These are phyloP conservation scores for Campoletis raptor DNA, from an alignment of 2,888 invertebrate genomes.

Conservation along the genomic window DNA sequence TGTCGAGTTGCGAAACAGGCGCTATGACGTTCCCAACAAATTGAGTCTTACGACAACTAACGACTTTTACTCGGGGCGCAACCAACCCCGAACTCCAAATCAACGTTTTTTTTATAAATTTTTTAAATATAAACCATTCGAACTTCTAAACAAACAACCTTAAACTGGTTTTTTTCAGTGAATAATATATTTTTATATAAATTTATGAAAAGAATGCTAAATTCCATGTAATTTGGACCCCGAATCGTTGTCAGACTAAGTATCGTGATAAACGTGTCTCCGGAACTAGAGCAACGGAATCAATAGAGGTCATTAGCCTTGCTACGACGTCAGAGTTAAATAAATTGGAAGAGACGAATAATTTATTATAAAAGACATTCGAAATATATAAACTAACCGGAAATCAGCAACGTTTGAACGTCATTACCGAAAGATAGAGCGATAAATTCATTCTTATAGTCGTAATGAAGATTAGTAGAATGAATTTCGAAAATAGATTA, in stretches of 20 bases:
- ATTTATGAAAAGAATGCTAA: neutral
- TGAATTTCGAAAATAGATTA: neutral
- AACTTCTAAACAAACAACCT: neutral
- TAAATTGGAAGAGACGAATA: neutral
- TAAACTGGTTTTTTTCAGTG: neutral
- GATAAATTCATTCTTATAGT: neutral
- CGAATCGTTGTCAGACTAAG: neutral
- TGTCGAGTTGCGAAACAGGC: conserved; percentile 19
- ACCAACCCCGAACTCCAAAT: neutral
- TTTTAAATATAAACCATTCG: neutral
- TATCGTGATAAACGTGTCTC: neutral
- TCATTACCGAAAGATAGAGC: neutral
- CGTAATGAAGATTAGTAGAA: neutral
- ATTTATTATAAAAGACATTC: conserved; percentile 7
- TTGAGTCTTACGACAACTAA: conserved; percentile 26
- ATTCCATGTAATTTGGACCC: neutral
- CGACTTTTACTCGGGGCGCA: conserved; percentile 12
- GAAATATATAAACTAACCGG: conserved; percentile 10
- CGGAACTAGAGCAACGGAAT: neutral
- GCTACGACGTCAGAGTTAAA: neutral
- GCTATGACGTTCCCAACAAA: conserved; percentile 14
- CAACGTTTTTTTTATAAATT: conserved; percentile 5
- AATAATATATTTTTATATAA: neutral
- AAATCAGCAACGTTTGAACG: neutral
- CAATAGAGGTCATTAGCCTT: neutral